Evolutionary conservation across 2,113 vertebrate species (phyloP), one percentile per base, ranked within the genome.

Genomic region (Mola mola): DNA sequence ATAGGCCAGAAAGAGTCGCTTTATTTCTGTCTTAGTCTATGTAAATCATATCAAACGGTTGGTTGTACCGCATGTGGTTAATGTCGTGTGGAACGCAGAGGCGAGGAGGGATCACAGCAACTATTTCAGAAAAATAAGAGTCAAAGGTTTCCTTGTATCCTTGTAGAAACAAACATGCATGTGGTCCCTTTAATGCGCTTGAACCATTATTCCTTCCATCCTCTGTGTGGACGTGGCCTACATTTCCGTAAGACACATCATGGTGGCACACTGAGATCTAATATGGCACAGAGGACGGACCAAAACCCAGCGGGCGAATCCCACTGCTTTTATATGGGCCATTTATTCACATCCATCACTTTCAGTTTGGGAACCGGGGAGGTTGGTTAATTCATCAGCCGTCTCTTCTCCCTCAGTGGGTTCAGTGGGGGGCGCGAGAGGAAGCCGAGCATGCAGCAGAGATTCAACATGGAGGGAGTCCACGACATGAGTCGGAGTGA

Each of bases 321-420:
- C 51, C 65, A 60, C 46, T 40, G 69, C 72, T 60, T 76, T 59
- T 66, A 56, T 57, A 53, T 71, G 68, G 58, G 52, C 55, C 64
- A 71, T 78, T 76, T 77, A 63, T 77, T 84, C 68, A 58, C 66
- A 79, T 79, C 66, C 75, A 75, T 78, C 75, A 75, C 61, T 73
- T 58, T 65, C 20, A 22, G 68, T 69, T 75, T 51, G 47, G 74
- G 47, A 57, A 48, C 28, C 4, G 25, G 40, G 29, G 26, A 43
- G 44, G 57, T 55, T 71, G 44, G 47, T 58, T 72, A 62, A 75
- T 85, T 75, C 64, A 77, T 69, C 66, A 63, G 58, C 60, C 5
- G 5, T 72, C 46, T 59, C 38, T 58, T 59, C 59, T 61, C 65
- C 67, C 58, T 31, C 52, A 6, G 49, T 74, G 78, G 61, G 36